phyloP scores from a whole-genome alignment of 2,888 invertebrate genomes.

The Calliopum simillimum region DNA sequence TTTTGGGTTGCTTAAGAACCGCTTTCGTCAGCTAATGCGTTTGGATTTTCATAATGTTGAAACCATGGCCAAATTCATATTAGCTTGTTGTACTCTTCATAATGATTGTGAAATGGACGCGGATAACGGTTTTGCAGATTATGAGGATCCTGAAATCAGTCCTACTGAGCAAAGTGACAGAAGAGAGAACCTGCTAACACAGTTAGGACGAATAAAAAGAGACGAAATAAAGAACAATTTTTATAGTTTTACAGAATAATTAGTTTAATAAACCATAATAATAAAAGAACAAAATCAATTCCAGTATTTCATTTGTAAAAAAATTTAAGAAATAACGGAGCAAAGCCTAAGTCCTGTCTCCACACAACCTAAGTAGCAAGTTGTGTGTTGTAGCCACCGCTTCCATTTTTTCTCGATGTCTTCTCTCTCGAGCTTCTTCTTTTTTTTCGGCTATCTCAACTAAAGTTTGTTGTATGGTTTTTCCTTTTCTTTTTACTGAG shows the following conservation, averaged over 20 bases:
- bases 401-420: slow-evolving; percentile 41
- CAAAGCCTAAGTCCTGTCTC: too few relatives aligned
- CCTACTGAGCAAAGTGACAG: background rate
- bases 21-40: slow-evolving; percentile 45
- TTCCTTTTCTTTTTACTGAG: slow-evolving; percentile 37
- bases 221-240: slow-evolving; percentile 29
- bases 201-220: slow-evolving; percentile 30
- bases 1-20: slow-evolving; percentile 53
- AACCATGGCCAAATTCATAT: slow-evolving; percentile 48
- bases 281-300: too few relatives aligned
- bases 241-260: too few relatives aligned
- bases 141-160: background rate
- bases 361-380: background rate
- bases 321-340: too few relatives aligned
- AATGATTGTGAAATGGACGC: slow-evolving; percentile 50
- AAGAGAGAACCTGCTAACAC: slow-evolving; percentile 15
- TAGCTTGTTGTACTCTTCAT: slow-evolving; percentile 51
- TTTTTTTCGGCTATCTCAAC: too few relatives aligned
- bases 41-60: slow-evolving; percentile 39
- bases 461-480: too few relatives aligned
- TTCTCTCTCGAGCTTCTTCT: too few relatives aligned
- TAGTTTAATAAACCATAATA: too few relatives aligned
- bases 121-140: too few relatives aligned
- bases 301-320: too few relatives aligned
- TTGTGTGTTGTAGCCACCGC: background rate